Percentiles rank a stretch among this genome's conserved stretches.
Conservation (phyloP, 2,797 vertebrate genomes). For the Erpetoichthys calabaricus region DNA sequence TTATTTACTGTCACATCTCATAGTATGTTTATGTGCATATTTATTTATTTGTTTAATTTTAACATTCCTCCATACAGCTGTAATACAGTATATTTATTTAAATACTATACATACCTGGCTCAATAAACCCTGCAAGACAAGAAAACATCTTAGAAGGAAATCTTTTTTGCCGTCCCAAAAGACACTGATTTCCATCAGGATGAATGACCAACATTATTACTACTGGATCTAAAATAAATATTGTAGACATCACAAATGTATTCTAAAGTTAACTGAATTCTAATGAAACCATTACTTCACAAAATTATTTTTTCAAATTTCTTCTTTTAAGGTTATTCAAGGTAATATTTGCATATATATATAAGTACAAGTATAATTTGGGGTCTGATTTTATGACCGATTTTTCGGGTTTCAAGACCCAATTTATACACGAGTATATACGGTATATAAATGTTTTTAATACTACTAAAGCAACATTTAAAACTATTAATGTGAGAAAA, state of each 20-base stretch:
- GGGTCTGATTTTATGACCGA: no score
- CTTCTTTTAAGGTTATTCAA: no score
- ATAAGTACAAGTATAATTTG: no score
- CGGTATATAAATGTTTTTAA: no score
- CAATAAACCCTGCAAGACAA: constrained; percentile 87
- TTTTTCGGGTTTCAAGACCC: no score
- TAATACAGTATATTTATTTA: constrained; percentile 4
- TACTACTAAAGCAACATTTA: no score
- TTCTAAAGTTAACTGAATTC: no score
- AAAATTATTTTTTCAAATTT: no score
- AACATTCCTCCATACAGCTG: background rate
- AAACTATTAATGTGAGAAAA: no score
- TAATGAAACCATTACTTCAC: no score
- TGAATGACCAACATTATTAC: constrained; percentile 94
- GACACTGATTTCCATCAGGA: constrained; percentile 77
- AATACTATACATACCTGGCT: constrained; percentile 57
- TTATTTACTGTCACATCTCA: background rate
- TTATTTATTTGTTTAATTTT: constrained; percentile 3
- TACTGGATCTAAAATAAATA: constrained; percentile 64
- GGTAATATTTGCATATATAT: no score
- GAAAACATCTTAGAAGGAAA: constrained; percentile 77
- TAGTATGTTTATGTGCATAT: background rate
- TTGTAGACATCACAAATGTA: background rate
- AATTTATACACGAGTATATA: no score
- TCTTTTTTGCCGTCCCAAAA: constrained; percentile 78